These are phyloP conservation scores for Oreochromis tanganicae DNA, from an alignment of 2,113 vertebrate species.

Conservation along the genomic window DNA sequence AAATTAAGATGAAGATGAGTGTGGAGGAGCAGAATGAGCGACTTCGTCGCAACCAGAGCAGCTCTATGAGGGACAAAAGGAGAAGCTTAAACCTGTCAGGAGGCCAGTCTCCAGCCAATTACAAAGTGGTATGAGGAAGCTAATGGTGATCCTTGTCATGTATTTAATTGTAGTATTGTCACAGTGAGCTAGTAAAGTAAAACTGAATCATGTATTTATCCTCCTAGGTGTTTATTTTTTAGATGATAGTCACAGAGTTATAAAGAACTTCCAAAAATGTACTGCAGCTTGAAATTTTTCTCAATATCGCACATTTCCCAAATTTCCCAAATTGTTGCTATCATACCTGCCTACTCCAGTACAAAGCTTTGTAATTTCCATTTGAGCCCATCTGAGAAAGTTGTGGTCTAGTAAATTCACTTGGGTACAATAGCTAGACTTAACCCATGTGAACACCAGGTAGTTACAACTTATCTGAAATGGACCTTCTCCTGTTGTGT, in stretches of 20 bases:
- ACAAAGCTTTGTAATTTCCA: not conserved
- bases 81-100: conserved; percentile 85
- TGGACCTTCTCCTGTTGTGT: not conserved
- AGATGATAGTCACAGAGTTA: not conserved
- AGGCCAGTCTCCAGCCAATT: conserved; percentile 74
- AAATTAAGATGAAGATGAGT: conserved; percentile 91
- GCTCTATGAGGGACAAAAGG: conserved; percentile 87
- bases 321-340: not conserved
- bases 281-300: not conserved
- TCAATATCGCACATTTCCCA: not conserved
- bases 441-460: not conserved
- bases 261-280: not conserved
- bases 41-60: conserved; percentile 87
- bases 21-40: conserved; percentile 92
- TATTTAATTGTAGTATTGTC: not conserved
- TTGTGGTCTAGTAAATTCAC: not conserved
- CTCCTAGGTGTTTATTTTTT: not conserved
- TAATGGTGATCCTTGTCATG: not conserved
- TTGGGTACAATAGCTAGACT: not conserved
- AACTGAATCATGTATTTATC: not conserved
- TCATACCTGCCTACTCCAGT: not conserved
- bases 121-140: conserved; percentile 81
- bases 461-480: not conserved
- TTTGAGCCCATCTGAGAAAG: not conserved
- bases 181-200: not conserved